These are phyloP conservation scores for Menidia menidia DNA, from an alignment of 2,797 vertebrate species.

Conservation along the genomic window DNA sequence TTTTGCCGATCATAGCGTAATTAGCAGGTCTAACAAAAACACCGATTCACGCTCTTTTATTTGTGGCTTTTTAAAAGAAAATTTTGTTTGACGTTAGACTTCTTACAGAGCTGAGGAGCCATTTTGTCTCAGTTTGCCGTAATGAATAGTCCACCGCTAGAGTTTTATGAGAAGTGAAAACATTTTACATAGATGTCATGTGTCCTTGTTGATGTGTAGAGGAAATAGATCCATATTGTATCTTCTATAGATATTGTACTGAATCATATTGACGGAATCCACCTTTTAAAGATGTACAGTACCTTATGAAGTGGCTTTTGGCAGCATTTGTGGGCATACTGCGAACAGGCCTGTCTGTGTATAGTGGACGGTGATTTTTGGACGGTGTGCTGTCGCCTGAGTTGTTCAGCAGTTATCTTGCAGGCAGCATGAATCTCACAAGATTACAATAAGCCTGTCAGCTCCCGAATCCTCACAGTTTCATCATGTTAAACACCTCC, in stretches of 20 bases:
- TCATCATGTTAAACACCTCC: conserved; percentile 49
- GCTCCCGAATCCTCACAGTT: conserved; percentile 46
- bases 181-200: conserved; percentile 88
- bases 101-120: conserved; percentile 78
- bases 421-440: conserved; percentile 80
- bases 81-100: conserved; percentile 82
- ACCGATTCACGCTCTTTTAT: conserved; percentile 69
- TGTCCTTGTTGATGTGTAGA: conserved; percentile 92
- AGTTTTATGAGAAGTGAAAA: conserved; percentile 82
- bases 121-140: conserved; percentile 79
- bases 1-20: conserved; percentile 83
- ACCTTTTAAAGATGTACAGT: conserved; percentile 83
- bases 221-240: conserved; percentile 86
- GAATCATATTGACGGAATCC: conserved; percentile 82
- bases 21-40: conserved; percentile 79
- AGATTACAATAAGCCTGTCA: conserved; percentile 54
- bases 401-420: conserved; percentile 68
- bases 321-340: conserved; percentile 82
- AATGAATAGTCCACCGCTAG: conserved; percentile 82
- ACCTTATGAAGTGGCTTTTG: conserved; percentile 81
- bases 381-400: conserved; percentile 79
- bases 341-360: conserved; percentile 85
- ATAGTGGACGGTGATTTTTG: conserved; percentile 86
- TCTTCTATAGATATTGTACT: conserved; percentile 91
- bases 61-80: conserved; percentile 60